These are phyloP conservation scores for Synaphobranchus kaupii DNA, from an alignment of 2,797 vertebrate species.

Conservation along the genomic window DNA sequence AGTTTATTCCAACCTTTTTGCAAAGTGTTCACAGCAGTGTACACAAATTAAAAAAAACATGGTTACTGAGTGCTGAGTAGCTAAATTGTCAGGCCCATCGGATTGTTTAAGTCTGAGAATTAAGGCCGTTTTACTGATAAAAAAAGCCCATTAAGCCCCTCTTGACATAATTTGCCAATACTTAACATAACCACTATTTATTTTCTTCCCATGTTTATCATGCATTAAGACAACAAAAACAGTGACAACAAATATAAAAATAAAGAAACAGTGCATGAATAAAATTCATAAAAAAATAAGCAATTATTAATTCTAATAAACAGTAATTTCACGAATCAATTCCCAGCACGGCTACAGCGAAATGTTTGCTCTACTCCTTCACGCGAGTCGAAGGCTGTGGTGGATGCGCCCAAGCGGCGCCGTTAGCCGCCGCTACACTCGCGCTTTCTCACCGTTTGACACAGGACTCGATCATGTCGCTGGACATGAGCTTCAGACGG, in stretches of 20 bases:
- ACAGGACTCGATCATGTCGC: conserved; percentile 98
- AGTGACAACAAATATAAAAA: not conserved
- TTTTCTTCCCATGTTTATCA: not conserved
- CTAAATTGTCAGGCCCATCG: no score
- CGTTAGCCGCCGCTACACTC: not conserved
- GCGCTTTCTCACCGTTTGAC: conserved; percentile 82
- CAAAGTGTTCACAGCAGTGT: not conserved
- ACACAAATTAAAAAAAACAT: not conserved
- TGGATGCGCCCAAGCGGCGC: not conserved
- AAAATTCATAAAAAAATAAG: not conserved
- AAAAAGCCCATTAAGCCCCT: no score
- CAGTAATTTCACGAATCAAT: not conserved
- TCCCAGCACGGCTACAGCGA: not conserved
- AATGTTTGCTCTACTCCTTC: not conserved
- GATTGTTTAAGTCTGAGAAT: no score
- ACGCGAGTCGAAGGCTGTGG: not conserved
- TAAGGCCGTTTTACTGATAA: no score
- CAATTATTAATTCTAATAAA: not conserved
- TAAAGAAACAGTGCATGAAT: no score
- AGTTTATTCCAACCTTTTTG: not conserved
- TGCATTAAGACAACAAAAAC: not conserved
- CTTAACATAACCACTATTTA: not conserved
- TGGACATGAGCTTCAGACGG: conserved; percentile 96
- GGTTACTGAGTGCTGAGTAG: not conserved
- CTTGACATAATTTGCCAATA: no score